phyloP scores from a whole-genome alignment of 1,140 invertebrate genomes.

The Drosophila pectinifera region DNA sequence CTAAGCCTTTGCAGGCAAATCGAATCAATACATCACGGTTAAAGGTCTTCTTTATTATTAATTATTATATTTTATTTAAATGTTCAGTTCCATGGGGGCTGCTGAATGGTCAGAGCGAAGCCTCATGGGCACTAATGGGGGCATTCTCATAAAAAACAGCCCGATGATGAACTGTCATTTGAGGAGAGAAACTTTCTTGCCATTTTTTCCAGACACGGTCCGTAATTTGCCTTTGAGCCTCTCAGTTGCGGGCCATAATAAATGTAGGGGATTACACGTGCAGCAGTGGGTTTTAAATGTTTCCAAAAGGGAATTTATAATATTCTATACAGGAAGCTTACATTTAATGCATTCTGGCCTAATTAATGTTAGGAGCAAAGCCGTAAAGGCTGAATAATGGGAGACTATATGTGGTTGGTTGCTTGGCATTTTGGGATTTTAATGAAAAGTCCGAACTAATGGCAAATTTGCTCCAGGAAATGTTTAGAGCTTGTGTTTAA shows the following conservation, averaged over 20 bases:
- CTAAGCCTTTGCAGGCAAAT: background rate
- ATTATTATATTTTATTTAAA: constrained; percentile 21
- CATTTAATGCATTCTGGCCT: background rate
- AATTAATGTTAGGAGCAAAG: background rate
- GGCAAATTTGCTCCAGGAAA: background rate
- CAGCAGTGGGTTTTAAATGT: constrained; percentile 6
- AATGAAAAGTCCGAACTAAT: no score
- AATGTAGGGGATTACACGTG: constrained; percentile 32
- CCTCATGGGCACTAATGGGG: constrained; percentile 28
- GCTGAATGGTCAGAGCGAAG: background rate
- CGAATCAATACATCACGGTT: background rate
- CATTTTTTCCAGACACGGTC: background rate
- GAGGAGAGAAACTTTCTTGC: constrained; percentile 6
- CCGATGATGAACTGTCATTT: constrained; percentile 30
- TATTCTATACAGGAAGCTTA: background rate
- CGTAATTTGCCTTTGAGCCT: constrained; percentile 1
- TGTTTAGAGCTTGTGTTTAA: no score
- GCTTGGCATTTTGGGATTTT: background rate
- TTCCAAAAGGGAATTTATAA: background rate
- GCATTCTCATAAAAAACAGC: background rate
- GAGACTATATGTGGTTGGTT: background rate
- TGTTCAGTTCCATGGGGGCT: background rate
- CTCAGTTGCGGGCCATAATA: constrained; percentile 3
- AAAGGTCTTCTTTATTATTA: background rate
- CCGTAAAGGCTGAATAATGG: background rate